Percentiles rank a stretch among this genome's conserved stretches.
phyloP scores from a whole-genome alignment of 1,140 invertebrate genomes.

The Calephelis virginiensis region DNA sequence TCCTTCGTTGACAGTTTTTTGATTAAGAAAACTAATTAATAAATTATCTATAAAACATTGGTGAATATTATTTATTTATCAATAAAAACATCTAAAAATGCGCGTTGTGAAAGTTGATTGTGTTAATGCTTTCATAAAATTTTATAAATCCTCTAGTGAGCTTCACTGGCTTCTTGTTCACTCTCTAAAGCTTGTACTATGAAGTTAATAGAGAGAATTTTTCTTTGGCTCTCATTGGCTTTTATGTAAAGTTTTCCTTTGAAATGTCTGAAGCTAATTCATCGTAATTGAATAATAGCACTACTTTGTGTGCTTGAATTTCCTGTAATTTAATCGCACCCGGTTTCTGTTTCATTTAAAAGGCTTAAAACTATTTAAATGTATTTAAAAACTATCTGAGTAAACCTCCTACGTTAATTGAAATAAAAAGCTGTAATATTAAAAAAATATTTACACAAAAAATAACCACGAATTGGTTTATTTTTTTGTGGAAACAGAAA shows the following conservation, averaged over 20 bases:
- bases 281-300: constrained; percentile 7
- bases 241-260: constrained; percentile 15
- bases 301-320: constrained; percentile 1
- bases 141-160: not conserved
- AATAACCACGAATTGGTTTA: too few relatives aligned
- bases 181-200: not conserved
- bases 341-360: not conserved
- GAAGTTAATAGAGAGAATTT: constrained; percentile 9
- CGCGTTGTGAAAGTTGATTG: not conserved
- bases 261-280: constrained; percentile 7
- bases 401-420: too few relatives aligned
- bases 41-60: too few relatives aligned
- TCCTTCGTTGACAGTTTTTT: too few relatives aligned
- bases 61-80: not conserved
- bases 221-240: not conserved
- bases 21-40: too few relatives aligned
- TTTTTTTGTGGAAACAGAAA: too few relatives aligned
- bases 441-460: too few relatives aligned
- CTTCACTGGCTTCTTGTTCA: not conserved
- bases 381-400: too few relatives aligned
- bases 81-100: too few relatives aligned
- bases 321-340: not conserved
- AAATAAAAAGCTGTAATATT: too few relatives aligned
- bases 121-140: constrained; percentile 15
- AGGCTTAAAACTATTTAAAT: too few relatives aligned